Evolutionary conservation across 64 coral and sea anemone genomes (phyloP), one percentile per base, ranked within the genome.

Genomic region (Stichodactyla mertensii): DNA sequence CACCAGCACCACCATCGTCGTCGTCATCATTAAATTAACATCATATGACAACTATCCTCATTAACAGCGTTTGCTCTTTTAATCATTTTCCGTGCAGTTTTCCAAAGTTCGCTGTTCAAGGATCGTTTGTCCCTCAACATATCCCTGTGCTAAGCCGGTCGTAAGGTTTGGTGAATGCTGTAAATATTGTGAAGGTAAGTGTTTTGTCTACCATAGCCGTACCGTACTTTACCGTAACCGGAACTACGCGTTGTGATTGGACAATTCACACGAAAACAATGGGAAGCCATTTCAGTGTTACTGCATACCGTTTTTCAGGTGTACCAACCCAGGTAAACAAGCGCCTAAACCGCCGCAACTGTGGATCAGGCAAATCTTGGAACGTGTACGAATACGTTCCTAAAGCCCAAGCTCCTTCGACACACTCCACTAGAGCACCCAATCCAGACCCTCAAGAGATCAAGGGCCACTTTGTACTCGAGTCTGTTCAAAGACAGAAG

Each of bases 101-200:
- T 74, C 69, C 27, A 74, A 74, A 74, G 69, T 74, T 11, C 7
- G 4, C 5, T 74, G 69, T 31, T 74, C 69, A 27, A 31, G 69
- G 69, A 74, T 74, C n/a, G n/a, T 23, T 31, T 74, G 69, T 6
- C 69, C 69, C 69, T 74, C 69, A 10, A 11, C 24, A 8, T 74
- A 74, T 23, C 69, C 69, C 1, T 74, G 69, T 31, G 22, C 69
- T 31, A 74, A 74, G 10, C 69, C 69, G 27, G 69, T 74, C 4
- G 69, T 74, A 11, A 9, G 69, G 24, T 74, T 74, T 27, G 69
- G 69, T 11, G 69, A 74, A 31, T 74, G 69, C 24, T 74, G 69
- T 74, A 74, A 74, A 74, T 74, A 26, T 31, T 74, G 69, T 74
- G 69, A 74, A 74, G 69, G 69, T 74, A 74, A 74, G 9, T 3